Base-by-base conservation (phyloP, 2,888 invertebrate genomes). In the Blastobasis adustella region DNA sequence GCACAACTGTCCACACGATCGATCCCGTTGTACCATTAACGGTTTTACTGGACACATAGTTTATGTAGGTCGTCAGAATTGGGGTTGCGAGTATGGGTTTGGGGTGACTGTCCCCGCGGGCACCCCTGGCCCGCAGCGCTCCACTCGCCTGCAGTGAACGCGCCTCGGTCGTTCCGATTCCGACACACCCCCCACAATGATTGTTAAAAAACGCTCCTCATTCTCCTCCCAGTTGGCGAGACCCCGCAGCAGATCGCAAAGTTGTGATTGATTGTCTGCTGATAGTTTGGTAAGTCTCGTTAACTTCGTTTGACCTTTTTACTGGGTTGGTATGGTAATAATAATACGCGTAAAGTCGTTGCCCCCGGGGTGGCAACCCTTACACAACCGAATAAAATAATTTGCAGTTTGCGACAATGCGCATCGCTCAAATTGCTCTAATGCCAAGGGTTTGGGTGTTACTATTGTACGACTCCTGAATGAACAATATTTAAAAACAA, bases 1-100 rank as follows among this genome's bases (percentile, higher is more conserved):
- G 88, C 85, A 84, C 86, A 88, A 87, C 86, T 87, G 86, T 78
- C 75, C 74, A 59, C 59, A 60, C 71, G 69, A 80, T 83, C 81
- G 78, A 81, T 82, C 76, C 71, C 69, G 73, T 66, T 69, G 80
- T 82, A 76, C 78, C 77, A 79, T 78, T 82, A 85, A 86, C 86
- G 84, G 84, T 82, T 82, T 78, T 76, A 78, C 82, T 79, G 81
- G 83, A 6, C 10, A 78, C 85, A 73, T 65, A 67, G 65, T 67
- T 60, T 78, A 78, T 79, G 74, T 83, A 82, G 80, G 83, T 82
- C 82, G 82, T 66, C 75, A 65, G 73, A 81, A 81, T 74, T 86
- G 82, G 87, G 86, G 86, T 82, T 79, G 79, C 62, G 63, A 71
- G 63, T 67, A 68, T 53, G 55, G 74, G 76, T 73, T 73, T 76